Evolutionary conservation across 2,888 invertebrate species (phyloP), one percentile per base, ranked within the genome.

Genomic region (Lumbricus terrestris): DNA sequence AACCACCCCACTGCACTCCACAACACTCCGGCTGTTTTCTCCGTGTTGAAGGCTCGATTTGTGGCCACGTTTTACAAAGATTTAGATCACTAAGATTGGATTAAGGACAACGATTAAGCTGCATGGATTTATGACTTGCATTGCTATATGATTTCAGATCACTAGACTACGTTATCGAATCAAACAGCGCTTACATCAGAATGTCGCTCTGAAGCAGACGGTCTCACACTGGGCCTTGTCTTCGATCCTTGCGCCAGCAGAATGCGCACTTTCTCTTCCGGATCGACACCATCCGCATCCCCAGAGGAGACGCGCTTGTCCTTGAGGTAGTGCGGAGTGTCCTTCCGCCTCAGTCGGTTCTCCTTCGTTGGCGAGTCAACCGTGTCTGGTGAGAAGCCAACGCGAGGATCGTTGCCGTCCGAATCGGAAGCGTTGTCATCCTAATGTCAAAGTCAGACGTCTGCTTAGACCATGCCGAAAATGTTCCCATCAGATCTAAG

Each of bases 311-410:
- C 91, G 29, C 93, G 90, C 95, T 99, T 99, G 96, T 98, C 98
- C 96, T 99, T 99, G 94, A 98, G 96, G 95, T 99, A 99, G 96
- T 99, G 99, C 89, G 99, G 99, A 37, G 99, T 99, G 96, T 99
- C 99, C 94, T 99, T 97, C 91, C 97, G 96, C 95, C 97, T 97
- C 92, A 98, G 96, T 88, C 94, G 93, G 47, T 89, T 94, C 94
- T 91, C 93, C 93, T 54, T 90, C 89, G 93, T 93, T 20, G 93
- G 92, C 35, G 89, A 89, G 85, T 93, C 85, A 20, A 35, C 94
- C 33, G 94, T 93, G n/a, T 93, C 93, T 8, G 93, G 93, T 35
- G 93, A 92, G 91, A 95, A 95, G 37, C 94, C 95, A 20, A 93
- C 93, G 91, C 93, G 93, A 20, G 92, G 91, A 47, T 93, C 93